A percentile compares a stretch with the other conserved stretches of the same genome.
These are phyloP conservation scores for Dynastes grantii DNA, from an alignment of 2,888 invertebrate species.

Conservation along the genomic window DNA sequence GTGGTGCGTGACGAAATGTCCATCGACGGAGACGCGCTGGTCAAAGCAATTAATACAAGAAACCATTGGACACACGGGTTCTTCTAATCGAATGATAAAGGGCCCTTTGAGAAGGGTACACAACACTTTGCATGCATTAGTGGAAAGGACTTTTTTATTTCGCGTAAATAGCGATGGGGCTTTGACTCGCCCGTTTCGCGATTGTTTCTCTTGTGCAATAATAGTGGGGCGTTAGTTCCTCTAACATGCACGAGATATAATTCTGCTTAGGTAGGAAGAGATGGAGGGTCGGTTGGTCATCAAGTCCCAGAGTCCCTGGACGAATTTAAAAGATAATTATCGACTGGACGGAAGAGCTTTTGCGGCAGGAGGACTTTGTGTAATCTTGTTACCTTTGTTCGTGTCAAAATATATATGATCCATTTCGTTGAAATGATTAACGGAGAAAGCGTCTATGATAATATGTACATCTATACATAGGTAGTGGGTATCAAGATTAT, in stretches of 20 bases:
- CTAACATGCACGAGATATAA: constrained; percentile 50
- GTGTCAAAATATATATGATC: background rate
- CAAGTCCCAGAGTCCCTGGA: constrained; percentile 67
- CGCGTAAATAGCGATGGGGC: background rate
- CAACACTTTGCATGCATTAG: constrained; percentile 48
- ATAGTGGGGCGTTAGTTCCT: background rate
- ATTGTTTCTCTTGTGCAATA: constrained; percentile 56
- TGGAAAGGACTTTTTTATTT: constrained; percentile 21
- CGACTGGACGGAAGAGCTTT: constrained; percentile 64
- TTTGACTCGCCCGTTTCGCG: constrained; percentile 57
- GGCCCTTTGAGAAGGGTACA: constrained; percentile 53
- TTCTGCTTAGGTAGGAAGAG: constrained; percentile 50
- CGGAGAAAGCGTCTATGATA: no score
- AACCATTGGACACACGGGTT: constrained; percentile 52
- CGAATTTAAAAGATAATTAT: constrained; percentile 71
- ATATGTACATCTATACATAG: no score
- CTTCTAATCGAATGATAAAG: constrained; percentile 60
- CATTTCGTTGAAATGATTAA: no score
- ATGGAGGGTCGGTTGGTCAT: constrained; percentile 55
- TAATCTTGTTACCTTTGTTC: constrained; percentile 67
- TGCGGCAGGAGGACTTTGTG: constrained; percentile 58
- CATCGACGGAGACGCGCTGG: constrained; percentile 54
- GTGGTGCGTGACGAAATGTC: constrained; percentile 43
- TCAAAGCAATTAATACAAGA: constrained; percentile 59
- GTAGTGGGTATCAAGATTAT: no score